A percentile compares a stretch with the other conserved stretches of the same genome.
Conservation (phyloP, 2,888 invertebrate species). For the Orthonevra nobilis region DNA sequence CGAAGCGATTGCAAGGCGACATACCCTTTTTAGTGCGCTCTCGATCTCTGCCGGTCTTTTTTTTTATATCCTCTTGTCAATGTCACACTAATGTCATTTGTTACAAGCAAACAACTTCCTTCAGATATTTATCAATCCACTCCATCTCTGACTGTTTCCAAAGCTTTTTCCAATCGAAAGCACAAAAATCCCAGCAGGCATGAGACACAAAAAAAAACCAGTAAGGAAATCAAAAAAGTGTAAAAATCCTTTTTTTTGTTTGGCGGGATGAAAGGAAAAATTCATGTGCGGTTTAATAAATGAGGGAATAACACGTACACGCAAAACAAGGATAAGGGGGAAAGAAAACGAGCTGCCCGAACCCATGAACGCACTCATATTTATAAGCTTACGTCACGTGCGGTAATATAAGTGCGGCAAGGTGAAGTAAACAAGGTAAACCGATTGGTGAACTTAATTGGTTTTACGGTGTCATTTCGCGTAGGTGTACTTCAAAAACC, state of each 20-base stretch:
- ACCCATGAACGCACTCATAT: conserved; percentile 28
- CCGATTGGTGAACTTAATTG: conserved; percentile 65
- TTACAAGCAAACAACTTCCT: conserved; percentile 21
- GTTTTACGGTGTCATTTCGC: conserved; percentile 60
- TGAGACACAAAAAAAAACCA: too few species aligned
- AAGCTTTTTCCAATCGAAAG: conserved; percentile 44
- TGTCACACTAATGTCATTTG: conserved; percentile 69
- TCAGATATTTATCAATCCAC: conserved; percentile 19
- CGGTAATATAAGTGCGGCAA: conserved; percentile 28
- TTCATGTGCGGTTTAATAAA: too few species aligned
- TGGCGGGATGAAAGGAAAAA: too few species aligned
- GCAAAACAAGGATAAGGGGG: background rate
- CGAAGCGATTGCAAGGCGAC: conserved; percentile 46
- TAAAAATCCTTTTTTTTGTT: too few species aligned
- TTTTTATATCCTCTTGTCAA: conserved; percentile 67
- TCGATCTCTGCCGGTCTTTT: conserved; percentile 26
- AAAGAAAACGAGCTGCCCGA: conserved; percentile 4
- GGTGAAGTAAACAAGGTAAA: conserved; percentile 40
- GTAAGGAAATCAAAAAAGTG: too few species aligned
- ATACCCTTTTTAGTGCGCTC: conserved; percentile 1
- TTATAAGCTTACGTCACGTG: conserved; percentile 27
- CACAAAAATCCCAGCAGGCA: too few species aligned
- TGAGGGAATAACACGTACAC: too few species aligned
- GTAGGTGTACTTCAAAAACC: conserved; percentile 28
- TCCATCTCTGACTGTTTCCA: conserved; percentile 30